phyloP scores from a whole-genome alignment of 2,113 vertebrate species.

The Phasianus colchicus region DNA sequence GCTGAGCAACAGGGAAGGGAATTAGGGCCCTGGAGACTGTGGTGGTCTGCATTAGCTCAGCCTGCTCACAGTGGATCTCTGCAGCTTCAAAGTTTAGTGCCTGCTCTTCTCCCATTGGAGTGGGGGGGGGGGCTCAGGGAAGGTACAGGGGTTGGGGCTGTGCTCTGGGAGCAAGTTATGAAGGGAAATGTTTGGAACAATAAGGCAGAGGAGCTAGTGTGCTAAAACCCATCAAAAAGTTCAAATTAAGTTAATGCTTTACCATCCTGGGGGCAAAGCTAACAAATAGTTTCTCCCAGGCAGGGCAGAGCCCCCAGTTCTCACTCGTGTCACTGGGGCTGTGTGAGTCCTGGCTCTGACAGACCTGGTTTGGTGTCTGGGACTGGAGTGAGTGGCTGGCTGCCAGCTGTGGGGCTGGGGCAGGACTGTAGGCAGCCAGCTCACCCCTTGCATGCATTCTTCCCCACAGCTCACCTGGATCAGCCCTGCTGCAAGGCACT shows the following conservation, averaged over 20 bases:
- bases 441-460: not conserved
- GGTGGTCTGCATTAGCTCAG: not conserved
- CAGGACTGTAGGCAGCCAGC: rapidly evolving
- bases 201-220: not conserved
- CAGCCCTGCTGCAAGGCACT: slow-evolving; percentile 96
- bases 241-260: not conserved
- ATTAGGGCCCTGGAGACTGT: not conserved
- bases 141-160: not conserved
- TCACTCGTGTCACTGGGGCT: rapidly evolving
- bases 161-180: rapidly evolving
- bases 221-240: not conserved
- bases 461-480: slow-evolving; percentile 81
- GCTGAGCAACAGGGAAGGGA: not conserved
- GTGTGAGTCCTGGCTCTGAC: not conserved
- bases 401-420: not conserved
- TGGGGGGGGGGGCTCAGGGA: rapidly evolving
- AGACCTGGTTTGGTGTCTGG: rapidly evolving
- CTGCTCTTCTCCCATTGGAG: not conserved
- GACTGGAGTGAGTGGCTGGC: not conserved
- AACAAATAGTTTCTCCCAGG: rapidly evolving
- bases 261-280: rapidly evolving
- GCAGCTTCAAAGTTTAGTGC: not conserved
- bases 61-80: not conserved
- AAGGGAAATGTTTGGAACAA: not conserved
- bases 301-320: not conserved